Evolutionary conservation across 2,888 invertebrate species (phyloP), one percentile per base, ranked within the genome.

Genomic region (Liopterus haemorrhoidalis): DNA sequence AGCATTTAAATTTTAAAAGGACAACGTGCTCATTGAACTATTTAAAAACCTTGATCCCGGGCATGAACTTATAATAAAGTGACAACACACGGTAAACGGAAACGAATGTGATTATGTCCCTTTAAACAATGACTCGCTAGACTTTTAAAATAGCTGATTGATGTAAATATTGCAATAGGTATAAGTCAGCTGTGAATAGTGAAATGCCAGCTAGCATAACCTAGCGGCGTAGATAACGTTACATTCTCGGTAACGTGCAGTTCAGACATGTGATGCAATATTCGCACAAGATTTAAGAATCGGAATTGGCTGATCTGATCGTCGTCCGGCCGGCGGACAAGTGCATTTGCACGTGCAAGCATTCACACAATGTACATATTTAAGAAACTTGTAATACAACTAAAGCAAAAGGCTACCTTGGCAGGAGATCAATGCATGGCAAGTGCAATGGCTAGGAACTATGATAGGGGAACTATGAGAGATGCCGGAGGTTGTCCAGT

Each of bases 1-100:
- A 44, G 39, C 28, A 42, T 35, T 36, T 27, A 11, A 16, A 27
- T 14, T 9, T 22, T 12, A 19, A 8, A 2, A 4, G 33, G 11
- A 24, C 12, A 5, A 20, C 11, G 16, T 5, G 24, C n/a, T 27
- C 8, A 9, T n/a, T 25, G 38, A 25, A 36, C 27, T 12, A 25
- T 38, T 38, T 38, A 38, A 38, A 38, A 27, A 16, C 38, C 38
- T 38, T 38, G 38, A 38, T 38, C 38, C 19, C 18, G 8, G 11
- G 11, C 28, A 6, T n/a, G 24, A 6, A 18, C 24, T 15, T 8
- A 11, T 22, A 12, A 20, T 12, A 9, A 36, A 36, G 8, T 12
- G 16, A 18, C n/a, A n/a, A 18, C 16, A 21, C 22, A 12, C 25
- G 22, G 14, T 24, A 21, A 22, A 37, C 24, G 24, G 9, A 21